Conservation (phyloP, 2,113 vertebrate species). For the Danio rerio region GRCz12tu NC_133185.1:37526001-37526500, state of each 20-base stretch:
- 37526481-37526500: neutral
- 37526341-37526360: constrained; percentile 51
- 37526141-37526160: too few species aligned
- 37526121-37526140: too few species aligned
- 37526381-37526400: constrained; percentile 53
- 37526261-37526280: neutral
- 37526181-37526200: too few species aligned
- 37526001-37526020: too few species aligned
- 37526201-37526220: too few species aligned
- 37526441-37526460: constrained; percentile 55
- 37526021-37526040: too few species aligned
- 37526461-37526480: constrained; percentile 60
- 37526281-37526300: neutral
- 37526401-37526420: constrained; percentile 56
- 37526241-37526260: neutral
- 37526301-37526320: neutral
- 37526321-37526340: neutral
- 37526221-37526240: neutral
- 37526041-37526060: too few species aligned
- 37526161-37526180: too few species aligned
- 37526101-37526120: too few species aligned
- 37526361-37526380: constrained; percentile 55
- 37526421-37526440: constrained; percentile 59
- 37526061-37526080: too few species aligned
- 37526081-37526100: too few species aligned